Evolutionary conservation across 37 sponge, comb jelly and placozoan species (phyloP), one percentile per base, ranked within the genome.

Genomic region (Halichondria panicea): DNA sequence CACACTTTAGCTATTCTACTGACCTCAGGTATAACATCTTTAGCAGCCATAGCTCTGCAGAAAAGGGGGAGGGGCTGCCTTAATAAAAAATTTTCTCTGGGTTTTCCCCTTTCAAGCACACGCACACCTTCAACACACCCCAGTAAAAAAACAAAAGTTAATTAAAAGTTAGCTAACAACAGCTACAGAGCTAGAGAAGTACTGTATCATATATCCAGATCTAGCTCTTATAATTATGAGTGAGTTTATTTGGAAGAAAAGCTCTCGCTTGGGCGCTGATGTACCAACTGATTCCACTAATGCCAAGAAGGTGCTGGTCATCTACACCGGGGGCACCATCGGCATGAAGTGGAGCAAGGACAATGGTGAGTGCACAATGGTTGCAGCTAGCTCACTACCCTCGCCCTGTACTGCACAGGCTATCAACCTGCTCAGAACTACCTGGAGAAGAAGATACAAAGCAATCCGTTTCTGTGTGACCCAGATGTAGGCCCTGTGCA

Each of bases 291-390:
- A 69, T 11, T 53, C 76, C 28, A 65, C 63, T 36, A 43, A 43
- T 9, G 53, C 63, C 38, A 62, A 45, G 13, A 68, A 42, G 31
- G 88, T 87, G 0, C 65, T 87, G n/a, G 77, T 87, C 13, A 5
- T 87, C 41, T 70, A 87, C 77, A 86, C 82, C 24, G 91, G 91
- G 3, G 91, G 91, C 2, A 85, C 91, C 33, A 74, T 91, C 21
- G 91, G 91, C 0, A 78, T 81, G 72, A 65, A 77, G 30, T 71
- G 66, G 77, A 77, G 65, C 31, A 59, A 76, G 18, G 38, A 66
- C 5, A 15, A 3, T 11, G 74, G 43, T 68, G 2, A 12, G n/a
- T 65, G 6, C 4, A 22, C 1, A 37, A 12, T 56, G 18, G 1
- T 62, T 19, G 30, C 30, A 72, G 6, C 71, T 12, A 48, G 13